Conservation (phyloP, 2,113 vertebrate genomes). For the Oostethus manadensis region DNA sequence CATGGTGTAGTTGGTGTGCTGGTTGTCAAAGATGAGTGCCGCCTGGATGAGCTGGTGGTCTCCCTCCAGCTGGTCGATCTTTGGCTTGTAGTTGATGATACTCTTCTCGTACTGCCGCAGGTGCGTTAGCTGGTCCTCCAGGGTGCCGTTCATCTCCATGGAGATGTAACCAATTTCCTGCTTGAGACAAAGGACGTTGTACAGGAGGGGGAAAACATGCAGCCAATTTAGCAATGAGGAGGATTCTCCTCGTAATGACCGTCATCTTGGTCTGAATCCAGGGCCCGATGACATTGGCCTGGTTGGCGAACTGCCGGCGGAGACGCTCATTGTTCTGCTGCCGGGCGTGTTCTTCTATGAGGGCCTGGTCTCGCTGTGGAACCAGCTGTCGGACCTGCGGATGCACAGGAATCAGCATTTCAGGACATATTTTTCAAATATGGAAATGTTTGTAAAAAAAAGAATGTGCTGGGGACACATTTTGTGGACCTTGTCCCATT, state of each 20-base stretch:
- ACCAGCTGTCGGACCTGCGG: slow-evolving; percentile 89
- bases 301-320: slow-evolving; percentile 92
- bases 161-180: slow-evolving; percentile 98
- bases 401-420: background rate
- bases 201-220: background rate
- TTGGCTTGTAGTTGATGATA: slow-evolving; percentile 98
- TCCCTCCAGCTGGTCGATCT: slow-evolving; percentile 97
- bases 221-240: too few species aligned
- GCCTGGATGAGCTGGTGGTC: slow-evolving; percentile 98
- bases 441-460: too few species aligned
- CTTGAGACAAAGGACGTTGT: background rate
- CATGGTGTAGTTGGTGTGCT: slow-evolving; percentile 99
- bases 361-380: slow-evolving; percentile 90
- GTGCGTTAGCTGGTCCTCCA: slow-evolving; percentile 95
- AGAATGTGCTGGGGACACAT: too few species aligned
- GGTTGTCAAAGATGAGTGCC: slow-evolving; percentile 97
- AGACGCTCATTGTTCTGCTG: slow-evolving; percentile 96
- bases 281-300: slow-evolving; percentile 94
- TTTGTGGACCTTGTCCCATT: slow-evolving; percentile 88
- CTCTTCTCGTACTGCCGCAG: slow-evolving; percentile 96
- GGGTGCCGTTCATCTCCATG: slow-evolving; percentile 95
- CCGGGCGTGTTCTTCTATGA: slow-evolving; percentile 90
- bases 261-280: slow-evolving; percentile 99
- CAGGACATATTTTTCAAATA: too few species aligned
- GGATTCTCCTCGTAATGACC: slow-evolving; percentile 62